Evolutionary conservation across 2,888 invertebrate species (phyloP), one percentile per base, ranked within the genome.

Genomic region (Orthosia gracilis): DNA sequence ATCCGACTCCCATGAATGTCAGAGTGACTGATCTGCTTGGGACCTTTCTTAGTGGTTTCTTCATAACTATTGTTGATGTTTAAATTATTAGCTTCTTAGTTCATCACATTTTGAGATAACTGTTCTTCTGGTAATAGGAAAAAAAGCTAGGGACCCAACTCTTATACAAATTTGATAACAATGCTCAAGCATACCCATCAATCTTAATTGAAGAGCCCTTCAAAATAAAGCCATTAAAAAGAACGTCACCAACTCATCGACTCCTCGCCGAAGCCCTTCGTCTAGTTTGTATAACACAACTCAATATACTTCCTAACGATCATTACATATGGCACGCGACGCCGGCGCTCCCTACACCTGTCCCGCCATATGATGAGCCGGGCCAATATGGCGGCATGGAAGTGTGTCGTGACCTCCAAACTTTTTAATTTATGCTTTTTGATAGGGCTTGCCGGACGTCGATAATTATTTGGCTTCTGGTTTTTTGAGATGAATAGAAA

Each of bases 291-390:
- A 62, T 65, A 61, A 80, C 54, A 70, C 57, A 57, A 65, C 50
- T 80, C 65, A 57, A 64, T 63, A 69, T 23, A 63, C 31, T 67
- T 69, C 31, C 26, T 84, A 82, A 84, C 77, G 81, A 84, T 84
- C 82, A 82, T 82, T 76, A 59, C 84, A 59, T 59, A 63, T 52
- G 81, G 84, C 81, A 82, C 81, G 81, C 81, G 82, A 82, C 52
- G 58, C 62, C 63, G 82, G 61, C 83, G 59, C 77, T 63, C 73
- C 70, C 85, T 71, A 47, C 92, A 92, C 92, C 92, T 93, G 92
- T 88, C 85, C 64, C 80, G 87, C 88, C 91, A 91, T 87, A 89
- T 89, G 88, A 84, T 84, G 86, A 87, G 81, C 88, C 90, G 88
- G 92, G 89, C 77, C 89, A 67, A 23, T 49, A 64, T 76, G 49